A percentile compares a stretch with the other conserved stretches of the same genome.
phyloP scores from a whole-genome alignment of 1,140 invertebrate species.

The Zelostemma sp. region DNA sequence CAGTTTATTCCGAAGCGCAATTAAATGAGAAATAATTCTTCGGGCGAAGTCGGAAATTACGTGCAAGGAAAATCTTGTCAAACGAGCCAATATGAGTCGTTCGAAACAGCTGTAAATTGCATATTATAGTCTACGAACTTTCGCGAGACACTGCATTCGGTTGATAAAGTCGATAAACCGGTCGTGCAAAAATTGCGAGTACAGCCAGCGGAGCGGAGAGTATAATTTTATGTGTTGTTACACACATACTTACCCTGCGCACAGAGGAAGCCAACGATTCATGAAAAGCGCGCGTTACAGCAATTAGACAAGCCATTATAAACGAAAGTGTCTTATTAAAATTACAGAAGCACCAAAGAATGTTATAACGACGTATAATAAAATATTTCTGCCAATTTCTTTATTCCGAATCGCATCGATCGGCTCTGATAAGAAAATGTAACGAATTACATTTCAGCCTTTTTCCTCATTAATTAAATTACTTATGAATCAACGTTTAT shows the following conservation, averaged over 20 bases:
- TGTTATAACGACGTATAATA: neutral
- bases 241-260: neutral
- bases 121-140: constrained; percentile 34
- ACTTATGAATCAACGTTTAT: too few species aligned
- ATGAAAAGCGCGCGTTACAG: constrained; percentile 24
- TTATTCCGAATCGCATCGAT: neutral
- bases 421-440: neutral
- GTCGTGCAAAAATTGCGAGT: constrained; percentile 35
- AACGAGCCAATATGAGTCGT: constrained; percentile 37
- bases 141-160: constrained; percentile 39
- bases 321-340: constrained; percentile 8
- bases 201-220: constrained; percentile 30
- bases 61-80: constrained; percentile 24
- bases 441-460: too few species aligned
- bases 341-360: constrained; percentile 1
- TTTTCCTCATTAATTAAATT: too few species aligned
- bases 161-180: constrained; percentile 47
- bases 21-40: too few species aligned
- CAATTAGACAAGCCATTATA: constrained; percentile 20
- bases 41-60: neutral
- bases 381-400: neutral
- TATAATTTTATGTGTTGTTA: constrained; percentile 29
- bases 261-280: constrained; percentile 16
- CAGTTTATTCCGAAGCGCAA: neutral
- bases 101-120: constrained; percentile 37